Evolutionary conservation across 2,113 vertebrate species (phyloP).

Genomic region (Leucoraja erinaceus): DNA sequence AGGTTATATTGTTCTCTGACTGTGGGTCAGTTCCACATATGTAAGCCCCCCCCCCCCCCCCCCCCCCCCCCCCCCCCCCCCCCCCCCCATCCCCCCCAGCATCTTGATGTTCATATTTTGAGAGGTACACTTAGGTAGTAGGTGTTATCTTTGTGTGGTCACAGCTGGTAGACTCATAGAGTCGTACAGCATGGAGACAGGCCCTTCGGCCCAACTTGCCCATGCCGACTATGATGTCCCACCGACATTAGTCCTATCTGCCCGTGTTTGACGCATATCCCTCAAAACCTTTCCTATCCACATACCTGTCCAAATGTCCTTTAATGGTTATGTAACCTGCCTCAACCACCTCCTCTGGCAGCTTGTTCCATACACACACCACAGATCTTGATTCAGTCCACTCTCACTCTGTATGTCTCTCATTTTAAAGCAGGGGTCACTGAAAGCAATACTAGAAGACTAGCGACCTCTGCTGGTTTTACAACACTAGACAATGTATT

Average conservation of each 20-base stretch:
- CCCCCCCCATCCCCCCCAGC: not conserved
- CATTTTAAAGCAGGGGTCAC: not conserved
- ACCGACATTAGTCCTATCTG: too few species aligned
- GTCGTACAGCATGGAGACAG: too few species aligned
- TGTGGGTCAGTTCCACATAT: too few species aligned
- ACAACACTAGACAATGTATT: not conserved
- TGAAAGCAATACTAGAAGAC: not conserved
- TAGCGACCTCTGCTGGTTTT: not conserved
- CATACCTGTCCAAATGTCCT: too few species aligned
- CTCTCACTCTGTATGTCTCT: not conserved
- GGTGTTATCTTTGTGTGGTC: not conserved
- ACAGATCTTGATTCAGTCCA: not conserved
- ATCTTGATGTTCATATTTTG: not conserved
- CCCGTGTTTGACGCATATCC: too few species aligned
- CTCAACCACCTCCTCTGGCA: too few species aligned
- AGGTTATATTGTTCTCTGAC: not conserved
- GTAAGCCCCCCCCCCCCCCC: not conserved
- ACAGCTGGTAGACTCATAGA: too few species aligned
- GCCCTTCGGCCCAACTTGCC: too few species aligned
- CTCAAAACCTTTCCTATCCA: too few species aligned
- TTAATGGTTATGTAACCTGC: too few species aligned
- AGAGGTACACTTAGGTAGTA: not conserved
- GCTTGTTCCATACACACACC: too few species aligned
- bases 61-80: not conserved
- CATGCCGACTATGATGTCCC: too few species aligned